A percentile compares a stretch with the other conserved stretches of the same genome.
phyloP scores from a whole-genome alignment of 2,797 vertebrate species.

The Mustela erminea region DNA sequence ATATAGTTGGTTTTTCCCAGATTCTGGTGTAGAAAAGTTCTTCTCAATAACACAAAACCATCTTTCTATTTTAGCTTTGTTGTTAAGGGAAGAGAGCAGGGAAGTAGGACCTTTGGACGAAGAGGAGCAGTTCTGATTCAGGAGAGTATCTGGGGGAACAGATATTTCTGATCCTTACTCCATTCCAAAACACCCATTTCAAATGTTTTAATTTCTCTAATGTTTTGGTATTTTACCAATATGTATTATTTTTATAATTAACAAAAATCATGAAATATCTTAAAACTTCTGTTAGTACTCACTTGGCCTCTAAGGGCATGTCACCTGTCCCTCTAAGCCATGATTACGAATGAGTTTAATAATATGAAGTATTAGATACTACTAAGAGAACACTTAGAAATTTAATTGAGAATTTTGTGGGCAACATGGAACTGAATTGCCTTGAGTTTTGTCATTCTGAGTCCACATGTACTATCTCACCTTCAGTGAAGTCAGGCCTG shows the following conservation, averaged over 20 bases:
- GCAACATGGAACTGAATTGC: neutral
- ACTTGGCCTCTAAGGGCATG: neutral
- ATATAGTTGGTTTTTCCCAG: neutral
- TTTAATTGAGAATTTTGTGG: constrained; percentile 21
- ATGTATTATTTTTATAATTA: constrained; percentile 46
- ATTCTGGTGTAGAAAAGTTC: neutral
- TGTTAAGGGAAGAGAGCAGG: neutral
- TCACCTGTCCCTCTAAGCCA: neutral
- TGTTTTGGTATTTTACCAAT: constrained; percentile 56
- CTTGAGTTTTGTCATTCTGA: neutral
- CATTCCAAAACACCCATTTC: neutral
- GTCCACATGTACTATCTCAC: neutral
- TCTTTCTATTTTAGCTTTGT: neutral
- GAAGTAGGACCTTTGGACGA: neutral
- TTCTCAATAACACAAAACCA: neutral
- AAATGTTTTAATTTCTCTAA: constrained; percentile 31
- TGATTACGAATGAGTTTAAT: constrained; percentile 36
- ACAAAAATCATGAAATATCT: neutral
- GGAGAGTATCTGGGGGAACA: neutral
- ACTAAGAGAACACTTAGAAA: neutral
- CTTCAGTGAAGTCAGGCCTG: neutral
- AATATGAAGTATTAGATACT: neutral
- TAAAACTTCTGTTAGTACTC: constrained; percentile 60
- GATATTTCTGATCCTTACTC: neutral
- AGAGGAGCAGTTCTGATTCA: neutral